These are phyloP conservation scores for Noctua comes DNA, from an alignment of 2,888 invertebrate genomes.

Conservation along the genomic window DNA sequence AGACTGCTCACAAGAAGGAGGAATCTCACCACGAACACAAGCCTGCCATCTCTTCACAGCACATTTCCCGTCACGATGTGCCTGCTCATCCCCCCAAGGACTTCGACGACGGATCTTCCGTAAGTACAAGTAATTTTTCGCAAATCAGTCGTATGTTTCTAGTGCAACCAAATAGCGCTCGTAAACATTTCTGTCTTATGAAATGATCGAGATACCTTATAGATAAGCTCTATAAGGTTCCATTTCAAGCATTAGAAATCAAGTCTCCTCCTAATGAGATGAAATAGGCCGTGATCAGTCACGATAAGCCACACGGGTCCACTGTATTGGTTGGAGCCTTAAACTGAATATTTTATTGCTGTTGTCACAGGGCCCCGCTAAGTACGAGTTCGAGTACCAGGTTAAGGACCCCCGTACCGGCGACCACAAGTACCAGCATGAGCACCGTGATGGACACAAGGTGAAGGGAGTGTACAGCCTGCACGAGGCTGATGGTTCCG, in stretches of 20 bases:
- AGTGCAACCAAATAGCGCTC: background rate
- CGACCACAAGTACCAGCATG: conserved; percentile 90
- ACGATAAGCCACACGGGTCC: background rate
- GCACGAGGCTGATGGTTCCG: conserved; percentile 85
- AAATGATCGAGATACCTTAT: background rate
- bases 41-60: conserved; percentile 79
- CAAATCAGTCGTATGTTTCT: background rate
- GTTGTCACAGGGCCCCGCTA: conserved; percentile 82
- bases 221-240: no score
- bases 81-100: conserved; percentile 74
- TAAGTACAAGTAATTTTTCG: conserved; percentile 45
- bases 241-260: background rate
- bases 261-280: background rate
- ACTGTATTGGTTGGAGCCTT: background rate
- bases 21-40: conserved; percentile 57
- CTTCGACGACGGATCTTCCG: conserved; percentile 67
- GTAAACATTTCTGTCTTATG: background rate
- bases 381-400: conserved; percentile 90
- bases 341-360: conserved; percentile 1
- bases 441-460: conserved; percentile 89
- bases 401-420: conserved; percentile 89
- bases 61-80: conserved; percentile 78
- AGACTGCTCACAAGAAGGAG: conserved; percentile 50
- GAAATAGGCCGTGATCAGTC: background rate
- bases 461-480: conserved; percentile 89